A percentile compares a stretch with the other conserved stretches of the same genome.
phyloP scores from a whole-genome alignment of 1,140 invertebrate genomes.

The Dysdera silvatica region DNA sequence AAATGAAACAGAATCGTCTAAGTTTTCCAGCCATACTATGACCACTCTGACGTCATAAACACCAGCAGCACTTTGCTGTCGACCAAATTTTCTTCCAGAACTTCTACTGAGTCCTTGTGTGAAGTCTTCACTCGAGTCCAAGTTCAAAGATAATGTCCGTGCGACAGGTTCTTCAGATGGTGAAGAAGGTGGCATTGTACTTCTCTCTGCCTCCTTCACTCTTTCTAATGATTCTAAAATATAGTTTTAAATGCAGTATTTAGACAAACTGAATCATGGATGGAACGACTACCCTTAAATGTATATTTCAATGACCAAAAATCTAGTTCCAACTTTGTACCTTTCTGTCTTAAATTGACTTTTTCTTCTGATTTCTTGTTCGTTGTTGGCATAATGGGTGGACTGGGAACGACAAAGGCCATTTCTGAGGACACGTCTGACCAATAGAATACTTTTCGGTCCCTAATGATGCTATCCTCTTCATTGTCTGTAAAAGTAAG shows the following conservation, averaged over 20 bases:
- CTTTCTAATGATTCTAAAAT: not conserved
- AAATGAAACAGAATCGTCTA: slow-evolving; percentile 80
- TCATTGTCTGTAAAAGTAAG: too few relatives aligned
- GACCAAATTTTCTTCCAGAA: slow-evolving; percentile 35
- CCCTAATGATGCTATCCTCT: slow-evolving; percentile 57
- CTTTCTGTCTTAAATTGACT: slow-evolving; percentile 12
- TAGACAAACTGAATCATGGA: not conserved
- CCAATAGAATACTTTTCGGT: slow-evolving; percentile 79
- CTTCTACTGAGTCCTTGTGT: slow-evolving; percentile 24
- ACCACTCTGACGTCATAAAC: slow-evolving; percentile 63
- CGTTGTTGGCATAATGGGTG: slow-evolving; percentile 6
- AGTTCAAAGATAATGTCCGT: slow-evolving; percentile 38
- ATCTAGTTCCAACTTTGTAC: not conserved
- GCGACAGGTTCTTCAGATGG: slow-evolving; percentile 37
- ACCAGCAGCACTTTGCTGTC: slow-evolving; percentile 30
- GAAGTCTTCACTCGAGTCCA: slow-evolving; percentile 33
- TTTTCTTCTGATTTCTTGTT: slow-evolving; percentile 11
- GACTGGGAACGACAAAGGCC: slow-evolving; percentile 80
- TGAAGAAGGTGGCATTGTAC: slow-evolving; percentile 16
- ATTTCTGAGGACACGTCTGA: slow-evolving; percentile 90
- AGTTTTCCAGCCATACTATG: slow-evolving; percentile 89
- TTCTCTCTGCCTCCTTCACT: slow-evolving; percentile 8
- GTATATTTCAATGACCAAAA: not conserved
- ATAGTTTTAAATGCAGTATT: not conserved
- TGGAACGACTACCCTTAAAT: not conserved